Evolutionary conservation across 1,140 invertebrate genomes (phyloP).

Genomic region (Himalopsyche phryganea): DNA sequence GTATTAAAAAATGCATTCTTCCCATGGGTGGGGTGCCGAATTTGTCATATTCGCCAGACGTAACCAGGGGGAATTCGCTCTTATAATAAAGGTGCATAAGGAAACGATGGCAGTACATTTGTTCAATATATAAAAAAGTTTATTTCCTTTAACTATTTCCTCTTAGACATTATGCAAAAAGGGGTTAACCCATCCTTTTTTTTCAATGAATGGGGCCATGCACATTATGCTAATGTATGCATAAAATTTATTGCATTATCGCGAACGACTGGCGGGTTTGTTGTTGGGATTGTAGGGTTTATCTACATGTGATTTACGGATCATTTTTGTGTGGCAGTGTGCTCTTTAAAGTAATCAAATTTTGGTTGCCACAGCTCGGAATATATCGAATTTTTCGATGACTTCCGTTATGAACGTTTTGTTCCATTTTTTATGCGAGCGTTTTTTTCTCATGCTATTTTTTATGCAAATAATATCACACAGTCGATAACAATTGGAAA

Average conservation of each 20-base stretch:
- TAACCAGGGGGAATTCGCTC: constrained; percentile 30
- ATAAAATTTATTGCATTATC: constrained; percentile 48
- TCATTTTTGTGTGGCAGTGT: constrained; percentile 32
- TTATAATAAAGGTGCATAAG: constrained; percentile 37
- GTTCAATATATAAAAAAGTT: constrained; percentile 15
- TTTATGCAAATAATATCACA: constrained; percentile 34
- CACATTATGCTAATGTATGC: constrained; percentile 56
- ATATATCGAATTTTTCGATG: constrained; percentile 33
- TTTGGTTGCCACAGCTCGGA: constrained; percentile 23
- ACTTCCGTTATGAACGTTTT: constrained; percentile 27
- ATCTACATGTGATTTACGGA: constrained; percentile 26
- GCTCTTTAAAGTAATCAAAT: constrained; percentile 14
- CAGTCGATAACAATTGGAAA: constrained; percentile 30
- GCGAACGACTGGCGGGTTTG: not conserved
- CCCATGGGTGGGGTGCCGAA: constrained; percentile 25
- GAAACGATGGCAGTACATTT: constrained; percentile 32
- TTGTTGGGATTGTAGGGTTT: constrained; percentile 8
- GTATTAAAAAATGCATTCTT: constrained; percentile 25
- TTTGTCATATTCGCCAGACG: constrained; percentile 29
- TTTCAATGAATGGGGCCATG: constrained; percentile 54
- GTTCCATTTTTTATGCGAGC: constrained; percentile 26
- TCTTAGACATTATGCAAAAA: constrained; percentile 50
- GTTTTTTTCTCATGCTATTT: constrained; percentile 35
- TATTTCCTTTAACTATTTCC: constrained; percentile 27
- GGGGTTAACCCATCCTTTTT: constrained; percentile 56